A percentile compares a stretch with the other conserved stretches of the same genome.
These are phyloP conservation scores for Lithosia quadra DNA, from an alignment of 2,888 invertebrate genomes.

Conservation along the genomic window DNA sequence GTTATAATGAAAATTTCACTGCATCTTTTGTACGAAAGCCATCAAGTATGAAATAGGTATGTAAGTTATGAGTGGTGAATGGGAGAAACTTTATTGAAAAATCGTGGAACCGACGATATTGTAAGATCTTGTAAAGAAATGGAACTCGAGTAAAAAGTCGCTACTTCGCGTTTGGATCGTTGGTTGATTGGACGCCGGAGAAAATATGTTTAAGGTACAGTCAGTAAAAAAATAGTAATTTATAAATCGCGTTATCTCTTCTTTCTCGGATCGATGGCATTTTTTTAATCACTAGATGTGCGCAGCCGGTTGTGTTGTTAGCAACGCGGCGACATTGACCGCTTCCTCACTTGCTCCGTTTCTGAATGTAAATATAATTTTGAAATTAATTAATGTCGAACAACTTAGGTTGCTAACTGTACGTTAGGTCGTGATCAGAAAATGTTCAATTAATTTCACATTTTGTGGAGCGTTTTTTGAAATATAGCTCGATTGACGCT, in stretches of 20 bases:
- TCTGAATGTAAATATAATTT: not conserved
- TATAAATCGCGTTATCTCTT: too few relatives aligned
- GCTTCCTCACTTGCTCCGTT: too few relatives aligned
- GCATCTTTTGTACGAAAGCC: constrained; percentile 32
- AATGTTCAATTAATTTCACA: not conserved
- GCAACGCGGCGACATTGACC: too few relatives aligned
- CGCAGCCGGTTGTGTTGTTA: too few relatives aligned
- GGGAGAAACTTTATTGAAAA: constrained; percentile 32
- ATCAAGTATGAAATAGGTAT: constrained; percentile 39
- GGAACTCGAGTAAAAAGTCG: constrained; percentile 15
- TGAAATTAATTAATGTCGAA: not conserved
- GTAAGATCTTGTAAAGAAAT: constrained; percentile 18
- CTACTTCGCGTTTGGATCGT: constrained; percentile 6
- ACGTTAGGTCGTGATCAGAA: not conserved
- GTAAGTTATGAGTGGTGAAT: constrained; percentile 27
- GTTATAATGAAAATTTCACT: constrained; percentile 37
- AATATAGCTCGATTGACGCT: not conserved
- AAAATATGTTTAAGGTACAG: not conserved
- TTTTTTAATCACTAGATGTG: too few relatives aligned
- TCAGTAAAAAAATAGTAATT: not conserved
- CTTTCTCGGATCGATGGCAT: too few relatives aligned
- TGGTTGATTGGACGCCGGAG: constrained; percentile 9
- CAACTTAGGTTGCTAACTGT: not conserved
- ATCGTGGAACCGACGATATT: constrained; percentile 11
- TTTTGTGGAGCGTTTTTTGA: not conserved